Evolutionary conservation across 2,113 vertebrate species (phyloP), one percentile per base, ranked within the genome.

Genomic region (Cyprinus carpio): DNA sequence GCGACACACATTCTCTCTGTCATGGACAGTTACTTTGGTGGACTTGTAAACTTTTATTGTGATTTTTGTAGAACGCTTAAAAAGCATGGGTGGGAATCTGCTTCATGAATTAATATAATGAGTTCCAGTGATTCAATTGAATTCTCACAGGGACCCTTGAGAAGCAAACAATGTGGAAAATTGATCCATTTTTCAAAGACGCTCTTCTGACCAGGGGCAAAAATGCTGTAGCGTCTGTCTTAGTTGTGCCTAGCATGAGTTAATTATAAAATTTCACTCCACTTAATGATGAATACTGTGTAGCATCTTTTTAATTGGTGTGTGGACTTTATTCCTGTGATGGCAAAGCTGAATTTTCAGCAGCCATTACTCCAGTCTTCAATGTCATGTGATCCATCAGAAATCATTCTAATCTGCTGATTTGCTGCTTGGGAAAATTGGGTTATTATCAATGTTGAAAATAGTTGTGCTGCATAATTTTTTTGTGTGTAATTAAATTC

Each of bases 221-320:
- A 62, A 62, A 16, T 43, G 23, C 31, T 40, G 18, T 40, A 23
- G 34, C 20, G 12, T 10, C 43, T 78, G 31, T 79, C 31, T 40
- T 79, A 40, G 34, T 62, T 62, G 31, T 43, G 20, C 27, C 23
- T 18, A 60, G 31, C 37, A 46, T 27, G n/a, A 80, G 58, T 29
- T 64, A 87, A 84, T 90, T 87, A 75, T 34, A 83, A 31, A 5
- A 64, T 85, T 58, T 62, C 4, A 76, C 79, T 82, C 31, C 46
- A 51, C 76, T 74, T 81, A 84, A 92, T 87, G 43, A 23, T 81
- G 89, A 56, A 65, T n/a, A 34, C 8, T 15, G 29, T 43, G 25
- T 46, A n/a, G 46, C 25, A 65, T 3, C 1, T 1, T 87, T 69
- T 18, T 18, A 76, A 54, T 3, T 76, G 1, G 8, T 31, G 5